phyloP scores from a whole-genome alignment of 2,797 vertebrate genomes.

The Gallinago nigripennis region DNA sequence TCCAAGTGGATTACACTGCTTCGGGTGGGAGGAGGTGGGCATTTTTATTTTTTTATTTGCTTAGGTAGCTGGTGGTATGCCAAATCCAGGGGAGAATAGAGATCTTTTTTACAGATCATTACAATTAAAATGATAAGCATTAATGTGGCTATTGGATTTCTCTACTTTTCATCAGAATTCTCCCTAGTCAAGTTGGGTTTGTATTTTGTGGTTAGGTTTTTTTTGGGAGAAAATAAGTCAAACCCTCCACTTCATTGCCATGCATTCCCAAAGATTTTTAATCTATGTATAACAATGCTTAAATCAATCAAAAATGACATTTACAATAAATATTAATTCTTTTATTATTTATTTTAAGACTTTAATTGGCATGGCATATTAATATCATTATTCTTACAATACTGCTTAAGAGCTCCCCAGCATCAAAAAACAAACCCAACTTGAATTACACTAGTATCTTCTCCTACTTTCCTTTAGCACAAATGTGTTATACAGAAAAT shows the following conservation, averaged over 20 bases:
- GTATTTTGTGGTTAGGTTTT: rapidly evolving
- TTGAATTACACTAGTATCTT: not conserved
- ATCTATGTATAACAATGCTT: constrained; percentile 53
- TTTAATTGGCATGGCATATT: constrained; percentile 68
- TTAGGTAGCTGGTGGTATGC: not conserved
- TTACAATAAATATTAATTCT: constrained; percentile 66
- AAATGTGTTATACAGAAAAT: constrained; percentile 8
- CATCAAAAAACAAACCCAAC: not conserved
- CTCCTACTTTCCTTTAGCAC: not conserved
- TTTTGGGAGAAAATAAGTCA: not conserved
- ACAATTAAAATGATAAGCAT: constrained; percentile 2
- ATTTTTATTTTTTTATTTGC: not conserved
- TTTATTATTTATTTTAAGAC: constrained; percentile 68
- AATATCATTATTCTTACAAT: constrained; percentile 24
- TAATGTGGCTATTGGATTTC: constrained; percentile 10
- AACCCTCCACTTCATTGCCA: not conserved
- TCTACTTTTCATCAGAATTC: constrained; percentile 22
- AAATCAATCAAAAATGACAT: constrained; percentile 51
- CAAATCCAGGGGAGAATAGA: not conserved
- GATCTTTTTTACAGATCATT: not conserved
- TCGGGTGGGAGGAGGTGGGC: not conserved
- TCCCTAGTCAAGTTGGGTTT: constrained; percentile 2
- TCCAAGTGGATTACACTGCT: not conserved
- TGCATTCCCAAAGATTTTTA: constrained; percentile 48
- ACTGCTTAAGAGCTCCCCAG: not conserved